Base-by-base conservation (phyloP, 2,888 invertebrate genomes). In the Metalampra italica region DNA sequence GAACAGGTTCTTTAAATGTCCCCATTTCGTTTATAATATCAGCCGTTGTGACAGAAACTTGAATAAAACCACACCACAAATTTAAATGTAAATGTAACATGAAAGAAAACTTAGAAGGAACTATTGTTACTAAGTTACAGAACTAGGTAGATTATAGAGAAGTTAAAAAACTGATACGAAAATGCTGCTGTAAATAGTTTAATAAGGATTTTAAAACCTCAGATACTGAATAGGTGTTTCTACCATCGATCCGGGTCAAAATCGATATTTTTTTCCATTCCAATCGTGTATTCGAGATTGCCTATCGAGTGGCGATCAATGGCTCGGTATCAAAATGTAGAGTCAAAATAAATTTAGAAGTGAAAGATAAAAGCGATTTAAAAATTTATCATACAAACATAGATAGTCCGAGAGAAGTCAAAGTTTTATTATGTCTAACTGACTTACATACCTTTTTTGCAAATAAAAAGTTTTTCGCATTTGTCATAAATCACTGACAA, bases 271-370 rank as follows among this genome's bases (percentile, higher is more conserved):
- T 74, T 62, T 69, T 63, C 61, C 62, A 64, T 71, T 74, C 66
- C 75, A 71, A 74, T 78, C 73, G 74, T 73, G 70, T 65, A 63
- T 68, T 64, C 55, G 66, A 76, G 77, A 79, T 82, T 76, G 72
- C 63, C 75, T 79, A 79, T 81, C 78, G 65, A 68, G 57, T 59
- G 62, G 55, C 68, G 66, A 70, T 70, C 68, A 63, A 68, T 64
- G 62, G 62, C 60, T 74, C 63, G 57, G 70, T 68, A 74, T 71
- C 64, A 57, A 59, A 22, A 68, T 67, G 53, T 64, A 78, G 75
- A 66, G 50, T 62, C 43, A 62, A 56, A n/a, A 62, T 61, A 52
- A 48, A 46, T 55, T 53, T 51, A 68, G 68, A 71, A 47, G 34
- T 53, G 54, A 42, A 32, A 37, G 39, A 36, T 14, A 34, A 7